Evolutionary conservation across 35 echinoderm and acorn worm genomes (phyloP).

Genomic region (Acanthaster planci): DNA sequence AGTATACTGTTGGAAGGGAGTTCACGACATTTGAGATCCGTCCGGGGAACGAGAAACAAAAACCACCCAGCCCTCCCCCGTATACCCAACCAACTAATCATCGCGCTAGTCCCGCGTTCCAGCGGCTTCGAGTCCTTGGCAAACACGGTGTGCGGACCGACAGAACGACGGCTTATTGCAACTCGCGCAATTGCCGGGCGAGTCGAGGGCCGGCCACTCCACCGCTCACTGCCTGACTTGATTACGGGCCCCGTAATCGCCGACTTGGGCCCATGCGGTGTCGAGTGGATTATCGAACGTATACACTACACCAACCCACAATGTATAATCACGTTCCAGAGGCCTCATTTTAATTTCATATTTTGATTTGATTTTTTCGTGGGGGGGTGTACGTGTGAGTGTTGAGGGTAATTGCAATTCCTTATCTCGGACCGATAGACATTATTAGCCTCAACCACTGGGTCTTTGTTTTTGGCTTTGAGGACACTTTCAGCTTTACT

Average conservation of each 20-base stretch:
- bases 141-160: background rate
- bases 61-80: background rate
- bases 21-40: too few species aligned
- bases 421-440: too few species aligned
- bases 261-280: constrained; percentile 2
- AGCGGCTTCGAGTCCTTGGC: background rate
- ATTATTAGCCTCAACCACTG: too few species aligned
- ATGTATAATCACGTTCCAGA: constrained; percentile 15
- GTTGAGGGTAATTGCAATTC: too few species aligned
- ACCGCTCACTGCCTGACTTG: constrained; percentile 1
- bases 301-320: background rate
- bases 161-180: constrained; percentile 4
- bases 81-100: constrained; percentile 16
- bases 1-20: too few species aligned
- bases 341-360: background rate
- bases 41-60: background rate
- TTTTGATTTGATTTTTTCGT: constrained; percentile 13
- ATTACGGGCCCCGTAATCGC: constrained; percentile 14
- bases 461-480: too few species aligned
- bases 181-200: constrained; percentile 29
- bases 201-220: constrained; percentile 11
- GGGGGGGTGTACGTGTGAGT: background rate
- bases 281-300: background rate
- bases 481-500: too few species aligned
- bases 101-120: background rate